Evolutionary conservation across 2,113 vertebrate species (phyloP).

Genomic region (Phrynosoma blainvillii): DNA sequence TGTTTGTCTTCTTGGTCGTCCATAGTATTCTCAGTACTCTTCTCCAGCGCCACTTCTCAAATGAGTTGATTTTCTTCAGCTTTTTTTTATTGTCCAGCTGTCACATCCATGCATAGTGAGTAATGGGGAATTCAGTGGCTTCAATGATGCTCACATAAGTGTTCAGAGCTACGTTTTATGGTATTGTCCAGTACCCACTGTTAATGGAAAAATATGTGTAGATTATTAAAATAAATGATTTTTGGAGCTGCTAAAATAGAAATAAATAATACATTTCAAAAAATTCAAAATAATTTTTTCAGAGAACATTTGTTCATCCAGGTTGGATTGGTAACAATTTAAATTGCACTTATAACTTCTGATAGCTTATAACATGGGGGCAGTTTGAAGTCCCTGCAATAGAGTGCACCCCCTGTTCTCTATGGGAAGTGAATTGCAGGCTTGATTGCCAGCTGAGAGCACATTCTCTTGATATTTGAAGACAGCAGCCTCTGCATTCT

Average conservation of each 20-base stretch:
- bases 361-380: background rate
- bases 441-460: background rate
- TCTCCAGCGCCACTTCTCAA: too few species aligned
- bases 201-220: background rate
- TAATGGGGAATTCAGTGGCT: too few species aligned
- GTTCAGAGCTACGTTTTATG: too few species aligned
- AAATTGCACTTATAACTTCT: background rate
- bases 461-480: background rate
- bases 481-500: background rate
- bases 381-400: background rate
- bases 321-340: background rate
- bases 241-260: slow-evolving; percentile 21
- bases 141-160: too few species aligned
- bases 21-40: too few species aligned
- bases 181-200: background rate
- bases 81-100: too few species aligned
- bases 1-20: too few species aligned
- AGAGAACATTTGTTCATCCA: background rate
- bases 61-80: too few species aligned
- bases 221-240: slow-evolving; percentile 6
- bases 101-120: too few species aligned
- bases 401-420: background rate
- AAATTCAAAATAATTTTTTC: background rate
- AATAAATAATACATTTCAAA: background rate
- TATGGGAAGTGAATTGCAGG: background rate